Base-by-base conservation (phyloP, 2,113 vertebrate species). In the Sebastes schlegelii region DNA sequence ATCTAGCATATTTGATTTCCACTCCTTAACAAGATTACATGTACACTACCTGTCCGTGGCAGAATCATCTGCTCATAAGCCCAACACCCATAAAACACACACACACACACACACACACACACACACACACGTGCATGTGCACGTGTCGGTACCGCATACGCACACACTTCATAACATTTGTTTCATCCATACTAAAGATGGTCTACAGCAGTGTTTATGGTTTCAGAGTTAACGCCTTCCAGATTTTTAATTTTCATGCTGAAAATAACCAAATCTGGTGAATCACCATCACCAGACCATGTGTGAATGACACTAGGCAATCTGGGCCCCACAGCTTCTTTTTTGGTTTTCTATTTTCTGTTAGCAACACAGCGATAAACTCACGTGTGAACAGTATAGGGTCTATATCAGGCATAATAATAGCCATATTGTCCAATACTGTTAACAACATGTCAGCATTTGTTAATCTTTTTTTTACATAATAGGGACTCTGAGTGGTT, bases 1-100 rank as follows among this genome's bases (percentile, higher is more conserved):
- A 92, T 93, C 81, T 68, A 68, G 82, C 88, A 87, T 92, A 92
- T 92, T 93, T 93, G 83, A 93, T 94, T 93, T 89, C 76, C 73
- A 66, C 77, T 74, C 72, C 87, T 87, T 93, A 92, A 93, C 74
- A 52, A 57, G 76, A 93, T 94, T 93, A 92, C 52, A 78, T 77
- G 45, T 46, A 73, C 73, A 82, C n/a, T 86, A 68, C 43, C 84
- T 65, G 85, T 78, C 85, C 63, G 64, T 5, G 26, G 61, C 17
- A 26, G 40, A 84, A 71, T 89, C 80, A 86, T 80, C 62, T 84
- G 71, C 78, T 89, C 75, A 81, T 78, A 83, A 81, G 73, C 69
- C 19, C 5, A 64, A 46, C 17, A 11, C 26, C 58, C 58, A 65
- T 64, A 79, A 51, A 80, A 54, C 84, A 54, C 62, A 43, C 67